Evolutionary conservation across 2,888 invertebrate species (phyloP), one percentile per base, ranked within the genome.

Genomic region (Zygogramma bicolorata): DNA sequence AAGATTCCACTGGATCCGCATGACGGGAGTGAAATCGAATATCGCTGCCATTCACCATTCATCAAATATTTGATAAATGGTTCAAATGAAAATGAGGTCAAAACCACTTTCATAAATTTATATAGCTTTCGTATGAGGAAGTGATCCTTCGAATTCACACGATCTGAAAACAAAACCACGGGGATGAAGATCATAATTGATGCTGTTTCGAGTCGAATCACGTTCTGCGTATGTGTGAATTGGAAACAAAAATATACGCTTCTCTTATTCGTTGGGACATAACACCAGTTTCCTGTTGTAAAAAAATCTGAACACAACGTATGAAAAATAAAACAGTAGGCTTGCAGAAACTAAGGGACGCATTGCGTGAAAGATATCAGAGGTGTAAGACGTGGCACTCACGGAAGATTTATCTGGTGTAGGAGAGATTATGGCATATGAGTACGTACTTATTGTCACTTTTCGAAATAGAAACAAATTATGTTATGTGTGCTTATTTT

Each of bases 91-190:
- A 49, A 38, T 61, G 53, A 75, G 70, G 70, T 75, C 75, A 42
- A 62, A 69, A 66, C 27, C 27, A 65, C 71, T 77, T 80, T 80
- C 79, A 81, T 81, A 79, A 81, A 81, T 81, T 81, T 79, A 81
- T 81, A 80, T 81, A 77, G 79, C 71, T 74, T 76, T 70, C 73
- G 70, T 77, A 76, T 78, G 70, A 70, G 73, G 60, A 73, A 76
- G 70, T 73, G 77, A 81, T 81, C 80, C 79, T 75, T 77, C 77
- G 80, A 78, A 71, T 68, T 69, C 59, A 49, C 40, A 70, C 66
- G 71, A 61, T 67, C 66, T 70, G 70, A 75, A 73, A 68, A 68
- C 69, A 71, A 71, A 75, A 71, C 60, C 34, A 69, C 58, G 68
- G 58, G 73, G 68, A 71, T 66, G 60, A 70, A 71, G 59, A 68